Conservation (phyloP, 1,140 invertebrate species). For the Cotesia glomerata region DNA sequence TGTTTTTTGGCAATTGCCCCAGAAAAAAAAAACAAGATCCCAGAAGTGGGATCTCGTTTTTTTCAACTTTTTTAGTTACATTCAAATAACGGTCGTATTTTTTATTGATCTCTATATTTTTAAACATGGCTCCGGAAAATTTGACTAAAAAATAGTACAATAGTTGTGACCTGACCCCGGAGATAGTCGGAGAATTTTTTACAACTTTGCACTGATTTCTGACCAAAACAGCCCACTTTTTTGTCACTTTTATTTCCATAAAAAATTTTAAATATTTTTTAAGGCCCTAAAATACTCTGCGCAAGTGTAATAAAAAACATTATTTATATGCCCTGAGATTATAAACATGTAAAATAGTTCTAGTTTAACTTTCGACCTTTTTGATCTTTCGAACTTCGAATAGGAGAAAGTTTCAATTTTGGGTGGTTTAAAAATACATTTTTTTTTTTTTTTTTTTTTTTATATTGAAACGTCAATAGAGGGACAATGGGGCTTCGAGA, state of each 20-base stretch:
- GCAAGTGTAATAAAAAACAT: too few species aligned
- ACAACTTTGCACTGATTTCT: slow-evolving; percentile 47
- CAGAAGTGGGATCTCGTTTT: slow-evolving; percentile 48
- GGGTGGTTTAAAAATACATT: too few species aligned
- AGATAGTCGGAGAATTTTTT: background rate
- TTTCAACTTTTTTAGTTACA: slow-evolving; percentile 32
- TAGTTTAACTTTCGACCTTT: too few species aligned
- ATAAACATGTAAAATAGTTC: too few species aligned
- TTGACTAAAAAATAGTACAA: background rate
- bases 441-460: too few species aligned
- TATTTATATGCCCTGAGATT: too few species aligned
- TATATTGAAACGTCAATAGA: too few species aligned
- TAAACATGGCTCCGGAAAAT: background rate
- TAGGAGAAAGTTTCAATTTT: too few species aligned
- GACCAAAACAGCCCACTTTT: slow-evolving; percentile 57
- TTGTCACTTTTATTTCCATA: slow-evolving; percentile 10
- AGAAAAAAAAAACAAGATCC: slow-evolving; percentile 50
- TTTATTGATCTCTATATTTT: slow-evolving; percentile 48
- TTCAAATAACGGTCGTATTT: slow-evolving; percentile 58
- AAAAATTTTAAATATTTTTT: too few species aligned
- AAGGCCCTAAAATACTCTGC: too few species aligned
- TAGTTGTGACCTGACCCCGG: background rate
- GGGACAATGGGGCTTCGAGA: too few species aligned
- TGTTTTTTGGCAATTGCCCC: slow-evolving; percentile 1
- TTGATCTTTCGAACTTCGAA: too few species aligned